Conservation (phyloP, 2,888 invertebrate species). For the Athripsodes cinereus region DNA sequence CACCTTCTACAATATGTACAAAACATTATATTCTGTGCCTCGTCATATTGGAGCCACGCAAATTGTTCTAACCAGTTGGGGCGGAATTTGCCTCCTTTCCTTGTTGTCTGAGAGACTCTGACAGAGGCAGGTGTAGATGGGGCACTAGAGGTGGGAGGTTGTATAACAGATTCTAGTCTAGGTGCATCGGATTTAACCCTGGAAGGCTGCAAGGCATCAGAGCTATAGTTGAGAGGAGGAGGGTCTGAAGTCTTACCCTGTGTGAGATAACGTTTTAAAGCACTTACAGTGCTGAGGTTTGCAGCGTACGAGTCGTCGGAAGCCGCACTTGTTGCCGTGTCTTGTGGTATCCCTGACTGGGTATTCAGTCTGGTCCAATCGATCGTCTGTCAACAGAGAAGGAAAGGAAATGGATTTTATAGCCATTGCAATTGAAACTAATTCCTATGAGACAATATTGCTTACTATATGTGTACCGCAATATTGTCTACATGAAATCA, state of each 20-base stretch:
- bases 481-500: neutral
- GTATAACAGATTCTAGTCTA: slow-evolving; percentile 35
- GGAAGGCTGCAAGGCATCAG: slow-evolving; percentile 30
- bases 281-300: slow-evolving; percentile 23
- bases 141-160: slow-evolving; percentile 32
- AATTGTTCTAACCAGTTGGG: slow-evolving; percentile 62
- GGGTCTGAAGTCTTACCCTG: slow-evolving; percentile 27
- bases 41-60: slow-evolving; percentile 69
- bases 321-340: slow-evolving; percentile 26
- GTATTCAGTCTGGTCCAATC: slow-evolving; percentile 38
- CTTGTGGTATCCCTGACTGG: slow-evolving; percentile 36
- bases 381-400: slow-evolving; percentile 63
- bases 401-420: slow-evolving; percentile 51
- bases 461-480: slow-evolving; percentile 18
- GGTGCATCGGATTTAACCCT: slow-evolving; percentile 29
- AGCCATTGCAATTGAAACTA: slow-evolving; percentile 28
- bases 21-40: slow-evolving; percentile 61
- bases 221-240: slow-evolving; percentile 24
- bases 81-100: slow-evolving; percentile 62
- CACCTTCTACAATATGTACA: slow-evolving; percentile 69
- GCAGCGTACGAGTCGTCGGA: slow-evolving; percentile 28
- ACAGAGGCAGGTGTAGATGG: slow-evolving; percentile 32
- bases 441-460: slow-evolving; percentile 11
- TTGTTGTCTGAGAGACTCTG: slow-evolving; percentile 29
- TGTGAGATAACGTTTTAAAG: slow-evolving; percentile 26